These are phyloP conservation scores for Procambarus clarkii DNA, from an alignment of 1,140 invertebrate genomes.

Conservation along the genomic window DNA sequence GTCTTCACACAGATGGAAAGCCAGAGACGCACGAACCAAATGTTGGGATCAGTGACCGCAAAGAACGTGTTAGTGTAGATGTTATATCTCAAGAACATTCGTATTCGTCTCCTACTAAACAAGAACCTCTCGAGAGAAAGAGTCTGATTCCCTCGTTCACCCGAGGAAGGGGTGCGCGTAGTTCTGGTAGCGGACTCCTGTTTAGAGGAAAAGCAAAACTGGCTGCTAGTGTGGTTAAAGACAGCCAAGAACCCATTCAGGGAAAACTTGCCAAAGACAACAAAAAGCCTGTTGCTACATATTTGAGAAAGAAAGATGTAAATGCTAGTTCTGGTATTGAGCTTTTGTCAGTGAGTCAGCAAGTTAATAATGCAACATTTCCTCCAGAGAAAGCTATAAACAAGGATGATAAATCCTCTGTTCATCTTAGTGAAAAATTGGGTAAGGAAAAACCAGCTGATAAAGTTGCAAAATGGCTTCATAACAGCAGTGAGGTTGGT, in stretches of 20 bases:
- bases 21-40: background rate
- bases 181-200: background rate
- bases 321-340: slow-evolving; percentile 1
- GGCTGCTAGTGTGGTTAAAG: background rate
- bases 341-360: slow-evolving; percentile 38
- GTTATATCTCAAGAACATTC: slow-evolving; percentile 44
- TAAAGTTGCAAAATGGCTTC: slow-evolving; percentile 55
- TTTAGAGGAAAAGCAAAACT: background rate
- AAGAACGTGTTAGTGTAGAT: background rate
- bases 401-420: background rate
- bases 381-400: background rate
- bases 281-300: background rate
- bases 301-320: background rate
- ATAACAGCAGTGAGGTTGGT: slow-evolving; percentile 45
- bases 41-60: background rate
- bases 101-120: slow-evolving; percentile 56
- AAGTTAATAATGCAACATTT: background rate
- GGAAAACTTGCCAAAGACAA: background rate
- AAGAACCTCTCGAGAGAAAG: slow-evolving; percentile 30
- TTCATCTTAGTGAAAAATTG: slow-evolving; percentile 30
- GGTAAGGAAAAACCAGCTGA: slow-evolving; percentile 20
- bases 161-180: background rate
- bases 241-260: background rate
- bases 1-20: slow-evolving; percentile 34
- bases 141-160: background rate